Evolutionary conservation across 2,888 invertebrate species (phyloP).

Genomic region (Glaucopsyche alexis): DNA sequence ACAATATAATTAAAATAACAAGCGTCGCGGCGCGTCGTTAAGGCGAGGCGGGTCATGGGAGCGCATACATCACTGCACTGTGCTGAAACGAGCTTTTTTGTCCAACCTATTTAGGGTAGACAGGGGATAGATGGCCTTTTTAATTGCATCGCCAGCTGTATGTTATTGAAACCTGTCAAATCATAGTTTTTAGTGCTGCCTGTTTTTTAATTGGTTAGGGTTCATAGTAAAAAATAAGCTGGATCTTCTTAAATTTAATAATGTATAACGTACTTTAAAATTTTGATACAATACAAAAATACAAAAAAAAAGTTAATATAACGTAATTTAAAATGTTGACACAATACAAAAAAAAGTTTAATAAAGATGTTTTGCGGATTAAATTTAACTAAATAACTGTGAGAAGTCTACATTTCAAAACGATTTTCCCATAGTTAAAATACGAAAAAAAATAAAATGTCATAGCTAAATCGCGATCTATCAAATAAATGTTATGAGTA

Average conservation of each 20-base stretch:
- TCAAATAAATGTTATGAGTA: no score
- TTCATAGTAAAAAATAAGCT: not conserved
- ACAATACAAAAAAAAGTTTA: not conserved
- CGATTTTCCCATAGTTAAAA: no score
- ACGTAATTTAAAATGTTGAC: no score
- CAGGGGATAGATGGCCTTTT: slow-evolving; percentile 18
- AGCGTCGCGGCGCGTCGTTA: slow-evolving; percentile 59
- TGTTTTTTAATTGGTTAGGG: not conserved
- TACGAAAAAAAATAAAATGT: no score
- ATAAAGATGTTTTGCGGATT: no score
- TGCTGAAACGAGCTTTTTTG: slow-evolving; percentile 38
- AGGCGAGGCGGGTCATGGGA: slow-evolving; percentile 63
- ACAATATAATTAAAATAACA: slow-evolving; percentile 74
- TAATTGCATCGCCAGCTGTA: slow-evolving; percentile 15
- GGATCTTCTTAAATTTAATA: not conserved
- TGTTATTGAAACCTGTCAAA: not conserved
- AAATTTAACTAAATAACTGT: no score
- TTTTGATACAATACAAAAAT: not conserved
- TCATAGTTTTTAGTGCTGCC: not conserved
- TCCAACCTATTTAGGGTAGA: slow-evolving; percentile 12
- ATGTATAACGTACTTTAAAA: not conserved
- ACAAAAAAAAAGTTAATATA: no score
- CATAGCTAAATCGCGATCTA: no score
- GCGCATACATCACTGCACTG: slow-evolving; percentile 59
- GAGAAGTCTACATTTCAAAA: no score